These are phyloP conservation scores for Drosophila tsacasi DNA, from an alignment of 1,140 invertebrate genomes.

Conservation along the genomic window DNA sequence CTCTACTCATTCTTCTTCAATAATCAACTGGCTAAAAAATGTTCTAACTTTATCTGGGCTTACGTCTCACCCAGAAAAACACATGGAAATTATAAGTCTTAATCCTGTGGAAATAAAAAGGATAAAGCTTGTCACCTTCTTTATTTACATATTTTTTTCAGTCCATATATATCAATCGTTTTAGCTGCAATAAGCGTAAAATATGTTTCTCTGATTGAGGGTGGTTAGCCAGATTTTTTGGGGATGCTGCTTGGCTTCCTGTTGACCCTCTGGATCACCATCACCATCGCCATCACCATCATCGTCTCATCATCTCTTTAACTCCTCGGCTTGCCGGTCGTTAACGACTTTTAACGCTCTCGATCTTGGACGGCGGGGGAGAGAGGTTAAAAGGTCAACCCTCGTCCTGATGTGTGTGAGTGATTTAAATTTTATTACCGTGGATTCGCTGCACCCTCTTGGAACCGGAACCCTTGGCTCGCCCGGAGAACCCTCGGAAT, in stretches of 20 bases:
- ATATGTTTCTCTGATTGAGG: slow-evolving; percentile 57
- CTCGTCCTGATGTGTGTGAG: slow-evolving; percentile 49
- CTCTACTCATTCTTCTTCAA: too few relatives aligned
- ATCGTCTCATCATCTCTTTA: slow-evolving; percentile 1
- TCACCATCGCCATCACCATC: background rate
- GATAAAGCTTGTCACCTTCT: background rate
- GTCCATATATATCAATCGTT: slow-evolving; percentile 36
- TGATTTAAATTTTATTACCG: slow-evolving; percentile 84
- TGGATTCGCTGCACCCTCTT: slow-evolving; percentile 27
- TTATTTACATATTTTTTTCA: background rate
- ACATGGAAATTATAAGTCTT: background rate
- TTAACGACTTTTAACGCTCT: slow-evolving; percentile 68
- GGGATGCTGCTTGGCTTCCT: slow-evolving; percentile 45
- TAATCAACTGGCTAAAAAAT: background rate
- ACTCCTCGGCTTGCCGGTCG: slow-evolving; percentile 36
- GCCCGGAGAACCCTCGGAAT: slow-evolving; percentile 21
- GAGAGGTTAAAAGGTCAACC: slow-evolving; percentile 29
- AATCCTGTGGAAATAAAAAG: background rate
- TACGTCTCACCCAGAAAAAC: too few relatives aligned
- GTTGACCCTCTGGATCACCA: background rate
- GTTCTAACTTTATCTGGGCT: background rate
- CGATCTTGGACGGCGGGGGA: slow-evolving; percentile 13
- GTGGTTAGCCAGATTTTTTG: slow-evolving; percentile 21
- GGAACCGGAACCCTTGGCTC: background rate
- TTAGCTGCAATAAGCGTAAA: slow-evolving; percentile 57